Base-by-base conservation (phyloP, 2,113 vertebrate species). In the Diadophis punctatus region DNA sequence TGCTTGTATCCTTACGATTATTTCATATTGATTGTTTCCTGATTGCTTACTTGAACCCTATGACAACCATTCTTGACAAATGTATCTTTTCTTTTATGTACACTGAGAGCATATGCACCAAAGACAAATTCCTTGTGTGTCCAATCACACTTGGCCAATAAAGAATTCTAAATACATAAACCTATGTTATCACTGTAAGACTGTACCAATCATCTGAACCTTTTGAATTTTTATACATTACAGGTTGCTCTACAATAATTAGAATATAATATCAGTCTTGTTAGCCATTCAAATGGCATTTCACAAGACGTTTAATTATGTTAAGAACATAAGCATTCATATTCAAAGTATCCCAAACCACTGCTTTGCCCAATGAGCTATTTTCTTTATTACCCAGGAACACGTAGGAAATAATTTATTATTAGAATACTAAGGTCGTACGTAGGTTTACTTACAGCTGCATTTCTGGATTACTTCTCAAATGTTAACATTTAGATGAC, bases 381-480 rank as follows among this genome's bases (percentile, higher is more conserved):
- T 63, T 94, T 85, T 91, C 93, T 63, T 93, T 87, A 91, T 94
- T 95, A 16, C 51, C 49, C 27, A 55, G 43, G 48, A 96, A 96
- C 63, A 22, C 90, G 4, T 94, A 95, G 90, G 39, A 88, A 88
- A 68, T 27, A n/a, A 88, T 84, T 55, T 93, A 30, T 68, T 95
- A 89, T 93, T 91, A 86, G 94, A 90, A 95, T 90, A 0, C 91
- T 86, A 93, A 39, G 89, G 22, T 51, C 91, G 86, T 95, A 91
- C 58, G n/a, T 95, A 0, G 89, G 90, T 94, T 93, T 92, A 93
- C 12, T 52, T 93, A 95, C 23, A 94, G 48, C 51, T 91, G 90
- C 95, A 95, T 14, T 23, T 92, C 56, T 68, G 91, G 90, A 93
- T 49, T 84, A 74, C 34, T 51, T 87, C 92, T 96, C 93, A 80